These are phyloP conservation scores for Helicoverpa assulta DNA, from an alignment of 2,888 invertebrate genomes.

Conservation along the genomic window DNA sequence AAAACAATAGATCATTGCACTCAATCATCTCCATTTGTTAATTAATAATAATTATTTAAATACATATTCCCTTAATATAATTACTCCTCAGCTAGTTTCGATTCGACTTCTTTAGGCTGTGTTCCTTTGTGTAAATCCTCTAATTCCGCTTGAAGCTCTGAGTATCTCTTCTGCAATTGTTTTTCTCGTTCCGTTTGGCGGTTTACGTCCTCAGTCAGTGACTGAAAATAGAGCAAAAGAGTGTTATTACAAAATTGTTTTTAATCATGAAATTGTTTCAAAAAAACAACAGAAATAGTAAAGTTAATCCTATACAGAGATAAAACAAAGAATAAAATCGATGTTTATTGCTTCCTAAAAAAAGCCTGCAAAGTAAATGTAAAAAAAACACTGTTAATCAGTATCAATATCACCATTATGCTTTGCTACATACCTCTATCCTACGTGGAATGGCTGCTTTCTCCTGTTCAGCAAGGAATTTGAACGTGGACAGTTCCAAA, in stretches of 20 bases:
- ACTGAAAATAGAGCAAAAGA: conserved; percentile 83
- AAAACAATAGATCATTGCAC: neutral
- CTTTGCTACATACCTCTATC: conserved; percentile 92
- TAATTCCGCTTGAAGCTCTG: conserved; percentile 92
- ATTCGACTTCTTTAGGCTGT: conserved; percentile 66
- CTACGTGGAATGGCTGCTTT: conserved; percentile 96
- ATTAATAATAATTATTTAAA: conserved; percentile 16
- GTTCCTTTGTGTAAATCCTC: conserved; percentile 84
- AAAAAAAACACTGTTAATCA: no score
- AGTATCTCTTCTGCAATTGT: conserved; percentile 95
- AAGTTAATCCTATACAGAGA: no score
- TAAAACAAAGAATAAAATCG: no score
- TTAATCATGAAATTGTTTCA: no score
- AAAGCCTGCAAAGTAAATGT: no score
- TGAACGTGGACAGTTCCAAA: conserved; percentile 97
- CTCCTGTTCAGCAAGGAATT: conserved; percentile 97
- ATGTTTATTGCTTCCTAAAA: no score
- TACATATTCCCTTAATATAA: conserved; percentile 1
- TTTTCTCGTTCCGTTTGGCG: conserved; percentile 98
- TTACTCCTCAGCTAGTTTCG: conserved; percentile 64
- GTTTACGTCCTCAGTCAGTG: conserved; percentile 97
- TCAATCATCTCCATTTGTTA: conserved; percentile 11
- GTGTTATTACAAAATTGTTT: neutral
- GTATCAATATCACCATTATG: no score
- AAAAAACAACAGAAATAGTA: no score